Percentiles rank a stretch among this genome's conserved stretches.
Conservation (phyloP, 2,113 vertebrate genomes). For the Psittacula cyanocephala region DNA sequence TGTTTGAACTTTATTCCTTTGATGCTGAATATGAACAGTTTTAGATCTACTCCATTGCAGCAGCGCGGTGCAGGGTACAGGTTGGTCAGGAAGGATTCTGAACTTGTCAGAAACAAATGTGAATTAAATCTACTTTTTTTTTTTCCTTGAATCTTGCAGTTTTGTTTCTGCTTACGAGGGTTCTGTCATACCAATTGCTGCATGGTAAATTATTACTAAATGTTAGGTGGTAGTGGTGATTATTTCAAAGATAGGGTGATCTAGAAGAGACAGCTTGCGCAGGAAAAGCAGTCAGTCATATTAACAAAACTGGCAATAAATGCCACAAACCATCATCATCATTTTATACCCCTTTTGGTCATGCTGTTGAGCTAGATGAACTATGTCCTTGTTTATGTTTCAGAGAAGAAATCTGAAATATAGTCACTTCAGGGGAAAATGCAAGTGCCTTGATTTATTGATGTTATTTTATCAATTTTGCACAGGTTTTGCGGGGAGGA, state of each 20-base stretch:
- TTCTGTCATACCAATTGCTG: neutral
- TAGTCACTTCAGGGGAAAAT: slow-evolving; percentile 37
- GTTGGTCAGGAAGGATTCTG: neutral
- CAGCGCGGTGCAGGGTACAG: neutral
- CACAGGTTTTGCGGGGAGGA: slow-evolving; percentile 23
- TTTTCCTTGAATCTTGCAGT: neutral
- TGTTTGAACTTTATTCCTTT: neutral
- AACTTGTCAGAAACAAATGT: neutral
- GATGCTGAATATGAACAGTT: neutral
- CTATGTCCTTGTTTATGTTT: slow-evolving; percentile 65
- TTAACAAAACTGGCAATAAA: slow-evolving; percentile 56
- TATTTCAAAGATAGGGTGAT: slow-evolving; percentile 44
- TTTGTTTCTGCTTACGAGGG: neutral
- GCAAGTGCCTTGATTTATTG: slow-evolving; percentile 51
- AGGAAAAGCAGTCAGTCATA: slow-evolving; percentile 41
- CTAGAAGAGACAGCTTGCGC: slow-evolving; percentile 28
- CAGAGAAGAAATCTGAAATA: slow-evolving; percentile 43
- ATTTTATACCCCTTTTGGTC: slow-evolving; percentile 32
- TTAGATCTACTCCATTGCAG: neutral
- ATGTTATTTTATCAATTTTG: slow-evolving; percentile 65
- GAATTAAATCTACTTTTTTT: neutral
- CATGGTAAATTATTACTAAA: slow-evolving; percentile 19
- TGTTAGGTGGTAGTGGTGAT: slow-evolving; percentile 20
- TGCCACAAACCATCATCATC: slow-evolving; percentile 50
- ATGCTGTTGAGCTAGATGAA: slow-evolving; percentile 39